Base-by-base conservation (phyloP, 2,888 invertebrate species). In the Watsonalla cultraria region DNA sequence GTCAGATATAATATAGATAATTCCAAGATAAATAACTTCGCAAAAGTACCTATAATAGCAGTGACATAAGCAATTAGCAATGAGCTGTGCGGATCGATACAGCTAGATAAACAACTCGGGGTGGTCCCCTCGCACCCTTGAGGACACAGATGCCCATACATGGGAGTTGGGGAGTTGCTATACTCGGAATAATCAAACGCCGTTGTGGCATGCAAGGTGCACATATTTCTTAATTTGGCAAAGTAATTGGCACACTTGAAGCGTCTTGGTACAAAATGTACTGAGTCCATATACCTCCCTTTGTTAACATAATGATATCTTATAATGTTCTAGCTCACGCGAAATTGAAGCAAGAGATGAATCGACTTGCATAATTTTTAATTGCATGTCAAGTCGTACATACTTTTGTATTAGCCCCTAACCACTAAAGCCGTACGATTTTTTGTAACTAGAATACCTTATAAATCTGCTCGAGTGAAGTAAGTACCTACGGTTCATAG, bases 111-210 rank as follows among this genome's bases (percentile, higher is more conserved):
- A 88, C 82, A 84, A 80, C 75, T 74, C 76, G 73, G 77, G 76
- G 73, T 70, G 75, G 68, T 70, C 78, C 81, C 86, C 80, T 80
- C 72, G 63, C 62, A 68, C 69, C 65, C 78, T 76, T 75, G 62
- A 82, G 79, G 78, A 77, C 82, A 72, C 84, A 85, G 83, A 86
- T 85, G 85, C 82, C 83, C 78, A 79, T 79, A 82, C 82, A 79
- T 68, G 70, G 66, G 62, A 68, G 62, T 66, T 59, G 59, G 66
- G 61, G 68, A 68, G 76, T 78, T 72, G 70, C 77, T 73, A 74
- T 65, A 76, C 69, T 72, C 61, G 68, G 67, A 70, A 42, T 68
- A 61, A 64, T 73, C 68, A 77, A 79, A 78, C 79, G 76, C 72
- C 65, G 62, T 66, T 69, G n/a, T 15, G 49, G 9, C 45, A 53